Conservation (phyloP, 2,888 invertebrate genomes). For the Orthosia gracilis region DNA sequence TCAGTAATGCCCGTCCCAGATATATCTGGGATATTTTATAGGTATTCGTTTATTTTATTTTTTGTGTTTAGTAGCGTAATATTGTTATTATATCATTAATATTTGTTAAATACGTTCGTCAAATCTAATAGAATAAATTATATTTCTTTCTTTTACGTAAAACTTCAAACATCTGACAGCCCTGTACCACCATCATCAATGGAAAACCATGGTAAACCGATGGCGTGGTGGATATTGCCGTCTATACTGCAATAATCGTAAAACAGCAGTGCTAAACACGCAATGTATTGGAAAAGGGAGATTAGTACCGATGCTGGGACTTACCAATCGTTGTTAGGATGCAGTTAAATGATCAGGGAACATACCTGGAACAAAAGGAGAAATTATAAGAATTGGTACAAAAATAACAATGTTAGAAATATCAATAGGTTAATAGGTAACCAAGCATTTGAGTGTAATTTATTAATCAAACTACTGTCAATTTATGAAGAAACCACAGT, state of each 20-base stretch:
- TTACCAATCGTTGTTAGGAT: constrained; percentile 46
- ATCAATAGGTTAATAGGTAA: background rate
- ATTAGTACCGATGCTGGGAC: constrained; percentile 58
- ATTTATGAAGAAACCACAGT: no score
- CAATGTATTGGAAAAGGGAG: constrained; percentile 64
- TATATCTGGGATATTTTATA: no score
- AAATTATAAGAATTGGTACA: constrained; percentile 15
- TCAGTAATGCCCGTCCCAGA: no score
- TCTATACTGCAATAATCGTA: constrained; percentile 56
- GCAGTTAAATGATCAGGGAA: constrained; percentile 6
- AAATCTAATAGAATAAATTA: no score
- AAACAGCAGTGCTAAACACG: constrained; percentile 49
- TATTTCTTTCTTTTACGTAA: no score
- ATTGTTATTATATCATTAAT: no score
- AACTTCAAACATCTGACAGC: constrained; percentile 18
- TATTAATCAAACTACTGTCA: no score
- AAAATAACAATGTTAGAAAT: no score
- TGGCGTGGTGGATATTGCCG: constrained; percentile 57
- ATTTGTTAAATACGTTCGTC: no score
- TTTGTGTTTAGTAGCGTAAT: no score
- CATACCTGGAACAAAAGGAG: constrained; percentile 74
- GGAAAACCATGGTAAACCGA: constrained; percentile 46
- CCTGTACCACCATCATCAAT: constrained; percentile 29
- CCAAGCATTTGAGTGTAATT: background rate
- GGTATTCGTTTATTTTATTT: no score